Evolutionary conservation across 2,888 invertebrate species (phyloP), one percentile per base, ranked within the genome.

Genomic region (Galerucella calmariensis): DNA sequence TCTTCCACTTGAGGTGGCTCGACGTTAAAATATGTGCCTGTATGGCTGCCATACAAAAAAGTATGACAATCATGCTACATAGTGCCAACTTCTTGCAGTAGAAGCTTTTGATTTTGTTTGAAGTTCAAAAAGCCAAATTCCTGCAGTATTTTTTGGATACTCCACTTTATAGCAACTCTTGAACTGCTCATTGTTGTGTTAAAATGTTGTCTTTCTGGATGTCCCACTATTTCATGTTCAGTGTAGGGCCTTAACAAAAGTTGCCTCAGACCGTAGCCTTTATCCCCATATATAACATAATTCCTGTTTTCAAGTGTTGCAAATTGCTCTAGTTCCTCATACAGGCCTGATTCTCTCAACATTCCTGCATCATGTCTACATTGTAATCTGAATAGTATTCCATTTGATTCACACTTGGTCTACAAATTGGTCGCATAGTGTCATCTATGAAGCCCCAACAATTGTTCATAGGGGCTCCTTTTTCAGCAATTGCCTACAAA

Each of bases 121-220:
- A 56, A 56, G 20, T 20, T 16, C 20, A 56, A n/a, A 65, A 70
- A 70, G 63, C 65, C 65, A 70, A 63, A 70, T 51, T 70, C 63
- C 14, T 53, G 48, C 11, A 70, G n/a, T 12, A 70, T 51, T 63
- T 70, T 70, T 51, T 63, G 63, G 41, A 70, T 53, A 16, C 70
- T 63, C 63, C 70, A 70, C 65, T 70, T 63, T 20, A 70, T 65
- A 53, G 63, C 14, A 24, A 70, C 16, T 41, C 70, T 63, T 41
- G 62, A 51, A 48, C 69, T 69, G 20, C 63, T 63, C 68, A 68
- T 68, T 12, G 44, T 58, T 12, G 58, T 68, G 51, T 67, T 67
- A 35, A 67, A 67, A 20, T 51, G 20, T 9, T 69, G 69, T 20
- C 69, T 10, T 69, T 61, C 35, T 35, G 35, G 35, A 35, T 35